phyloP scores from a whole-genome alignment of 2,888 invertebrate species.

The Dicranocentrus wangi region DNA sequence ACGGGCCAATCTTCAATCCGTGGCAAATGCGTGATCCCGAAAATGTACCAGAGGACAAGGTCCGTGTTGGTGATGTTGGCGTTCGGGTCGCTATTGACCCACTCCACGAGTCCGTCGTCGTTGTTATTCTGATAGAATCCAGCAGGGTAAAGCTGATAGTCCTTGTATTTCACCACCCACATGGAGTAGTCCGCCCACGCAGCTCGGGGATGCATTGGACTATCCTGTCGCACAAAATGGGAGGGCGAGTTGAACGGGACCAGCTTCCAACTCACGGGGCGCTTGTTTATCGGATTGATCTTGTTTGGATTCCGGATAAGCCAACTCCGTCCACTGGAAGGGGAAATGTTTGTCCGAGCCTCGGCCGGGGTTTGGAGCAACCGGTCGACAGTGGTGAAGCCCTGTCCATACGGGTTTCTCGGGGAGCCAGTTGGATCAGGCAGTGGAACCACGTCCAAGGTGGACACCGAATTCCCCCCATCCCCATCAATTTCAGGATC shows the following conservation, averaged over 20 bases:
- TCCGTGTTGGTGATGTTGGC: conserved; percentile 24
- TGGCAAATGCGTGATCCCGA: conserved; percentile 50
- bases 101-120: conserved; percentile 42
- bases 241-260: conserved; percentile 39
- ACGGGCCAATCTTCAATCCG: conserved; percentile 60
- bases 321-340: conserved; percentile 49
- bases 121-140: conserved; percentile 35
- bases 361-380: conserved; percentile 23
- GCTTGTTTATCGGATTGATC: conserved; percentile 38
- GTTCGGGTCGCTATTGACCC: conserved; percentile 30
- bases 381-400: conserved; percentile 35
- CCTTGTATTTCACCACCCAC: conserved; percentile 65
- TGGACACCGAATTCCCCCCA: conserved; percentile 35
- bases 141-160: conserved; percentile 56
- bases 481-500: conserved; percentile 55
- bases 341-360: conserved; percentile 47
- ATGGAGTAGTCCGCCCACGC: conserved; percentile 56
- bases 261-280: conserved; percentile 61
- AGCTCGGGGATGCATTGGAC: conserved; percentile 37
- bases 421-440: conserved; percentile 27
- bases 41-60: conserved; percentile 55
- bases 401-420: conserved; percentile 62
- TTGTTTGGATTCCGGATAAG: conserved; percentile 34
- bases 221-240: conserved; percentile 35
- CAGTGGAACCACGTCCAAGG: conserved; percentile 38